Conservation (phyloP, 2,797 vertebrate genomes). For the Dipus sagitta region DNA sequence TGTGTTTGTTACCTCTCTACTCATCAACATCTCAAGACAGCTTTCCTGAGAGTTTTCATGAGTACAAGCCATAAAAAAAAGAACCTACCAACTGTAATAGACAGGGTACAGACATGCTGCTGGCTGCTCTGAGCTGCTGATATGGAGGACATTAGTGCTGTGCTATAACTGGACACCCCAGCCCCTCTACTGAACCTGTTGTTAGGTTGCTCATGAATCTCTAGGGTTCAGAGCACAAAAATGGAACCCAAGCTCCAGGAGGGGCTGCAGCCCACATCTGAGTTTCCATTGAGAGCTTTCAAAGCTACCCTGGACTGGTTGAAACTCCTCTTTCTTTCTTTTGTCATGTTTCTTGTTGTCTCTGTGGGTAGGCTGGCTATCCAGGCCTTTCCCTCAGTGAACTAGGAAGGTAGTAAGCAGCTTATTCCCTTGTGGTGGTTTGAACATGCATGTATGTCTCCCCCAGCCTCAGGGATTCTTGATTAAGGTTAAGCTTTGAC, state of each 20-base stretch:
- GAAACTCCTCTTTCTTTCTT: background rate
- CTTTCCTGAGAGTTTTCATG: background rate
- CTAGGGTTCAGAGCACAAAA: background rate
- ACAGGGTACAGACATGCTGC: background rate
- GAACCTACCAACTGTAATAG: too few relatives aligned
- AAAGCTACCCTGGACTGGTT: background rate
- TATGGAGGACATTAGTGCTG: background rate
- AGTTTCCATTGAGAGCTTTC: background rate
- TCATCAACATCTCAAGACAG: background rate
- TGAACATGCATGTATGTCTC: too few relatives aligned
- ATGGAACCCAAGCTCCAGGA: background rate
- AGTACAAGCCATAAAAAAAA: background rate
- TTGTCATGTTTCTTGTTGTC: background rate
- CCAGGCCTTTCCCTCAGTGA: background rate
- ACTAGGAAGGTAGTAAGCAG: background rate
- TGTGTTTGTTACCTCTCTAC: background rate
- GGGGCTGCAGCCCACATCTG: background rate
- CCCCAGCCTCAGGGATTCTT: too few relatives aligned
- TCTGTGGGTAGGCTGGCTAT: background rate
- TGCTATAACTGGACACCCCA: rapidly evolving
- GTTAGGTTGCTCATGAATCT: background rate
- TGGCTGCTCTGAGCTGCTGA: too few relatives aligned
- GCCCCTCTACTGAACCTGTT: background rate
- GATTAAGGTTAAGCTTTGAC: too few relatives aligned
- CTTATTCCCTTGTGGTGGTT: too few relatives aligned